Evolutionary conservation across 1,140 invertebrate genomes (phyloP).

Genomic region (Nephotettix cincticeps): DNA sequence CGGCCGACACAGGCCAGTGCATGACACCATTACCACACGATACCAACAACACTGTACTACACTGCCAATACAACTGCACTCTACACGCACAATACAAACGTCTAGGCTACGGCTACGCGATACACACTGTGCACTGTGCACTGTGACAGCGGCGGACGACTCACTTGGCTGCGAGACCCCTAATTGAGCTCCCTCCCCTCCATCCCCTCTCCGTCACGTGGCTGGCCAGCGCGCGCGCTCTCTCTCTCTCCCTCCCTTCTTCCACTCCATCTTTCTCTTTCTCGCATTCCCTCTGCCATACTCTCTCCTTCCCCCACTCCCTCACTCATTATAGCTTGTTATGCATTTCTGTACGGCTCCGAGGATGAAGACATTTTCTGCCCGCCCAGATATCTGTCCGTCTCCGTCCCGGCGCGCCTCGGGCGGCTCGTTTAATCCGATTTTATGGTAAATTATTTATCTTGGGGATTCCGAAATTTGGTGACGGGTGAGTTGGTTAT

Average conservation of each 20-base stretch:
- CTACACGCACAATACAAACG: background rate
- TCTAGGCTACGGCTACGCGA: background rate
- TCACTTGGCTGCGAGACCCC: background rate
- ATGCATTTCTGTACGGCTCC: background rate
- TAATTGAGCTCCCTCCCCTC: background rate
- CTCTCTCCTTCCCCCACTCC: background rate
- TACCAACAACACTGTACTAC: background rate
- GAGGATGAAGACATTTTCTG: slow-evolving; percentile 7
- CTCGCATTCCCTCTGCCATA: background rate
- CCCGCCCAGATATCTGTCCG: background rate
- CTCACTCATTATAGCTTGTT: slow-evolving; percentile 8
- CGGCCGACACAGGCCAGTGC: too few species aligned
- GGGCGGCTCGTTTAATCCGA: too few species aligned
- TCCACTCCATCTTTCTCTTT: background rate
- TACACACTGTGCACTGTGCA: background rate
- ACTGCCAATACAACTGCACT: background rate
- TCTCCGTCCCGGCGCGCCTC: too few species aligned
- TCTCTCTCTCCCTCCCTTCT: background rate
- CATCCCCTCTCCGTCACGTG: background rate
- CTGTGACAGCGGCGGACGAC: background rate
- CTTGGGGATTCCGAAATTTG: too few species aligned
- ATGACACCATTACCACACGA: background rate
- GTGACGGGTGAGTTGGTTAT: too few species aligned
- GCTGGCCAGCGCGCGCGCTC: too few species aligned
- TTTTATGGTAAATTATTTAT: too few species aligned